Conservation (phyloP, 64 coral and sea anemone species). For the Pocillopora damicornis region DNA sequence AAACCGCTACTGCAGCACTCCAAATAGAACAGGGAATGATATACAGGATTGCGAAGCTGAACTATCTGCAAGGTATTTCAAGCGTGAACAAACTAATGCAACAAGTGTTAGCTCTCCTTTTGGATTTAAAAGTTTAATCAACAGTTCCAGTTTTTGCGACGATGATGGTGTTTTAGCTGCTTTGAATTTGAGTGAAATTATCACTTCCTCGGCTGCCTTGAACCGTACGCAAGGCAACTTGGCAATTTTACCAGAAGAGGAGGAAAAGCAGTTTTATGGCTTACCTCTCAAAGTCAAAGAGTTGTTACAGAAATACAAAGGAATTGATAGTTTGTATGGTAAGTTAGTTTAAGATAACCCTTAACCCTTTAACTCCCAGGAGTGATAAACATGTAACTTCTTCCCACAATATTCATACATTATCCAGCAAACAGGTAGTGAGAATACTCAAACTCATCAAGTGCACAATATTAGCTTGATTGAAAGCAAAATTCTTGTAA, state of each 20-base stretch:
- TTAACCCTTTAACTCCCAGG: background rate
- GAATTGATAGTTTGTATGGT: conserved; percentile 75
- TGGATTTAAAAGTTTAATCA: background rate
- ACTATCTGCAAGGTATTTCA: background rate
- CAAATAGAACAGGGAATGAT: background rate
- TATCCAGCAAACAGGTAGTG: too few species aligned
- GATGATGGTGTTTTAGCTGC: conserved; percentile 19
- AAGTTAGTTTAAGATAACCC: background rate
- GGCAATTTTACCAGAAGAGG: background rate
- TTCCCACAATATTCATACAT: too few species aligned
- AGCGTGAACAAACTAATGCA: background rate
- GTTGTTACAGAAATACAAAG: conserved; percentile 48
- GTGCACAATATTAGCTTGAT: too few species aligned
- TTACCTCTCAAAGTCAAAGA: conserved; percentile 51
- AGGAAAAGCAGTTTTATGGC: conserved; percentile 51
- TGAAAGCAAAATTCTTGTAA: too few species aligned
- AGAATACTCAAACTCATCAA: too few species aligned
- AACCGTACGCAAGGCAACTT: background rate
- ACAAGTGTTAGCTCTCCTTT: background rate
- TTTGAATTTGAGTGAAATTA: conserved; percentile 26
- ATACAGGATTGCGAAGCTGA: background rate
- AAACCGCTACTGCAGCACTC: conserved; percentile 2
- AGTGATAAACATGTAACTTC: too few species aligned
- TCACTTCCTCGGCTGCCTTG: conserved; percentile 2
- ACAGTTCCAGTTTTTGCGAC: conserved; percentile 19